Evolutionary conservation across 2,888 invertebrate species (phyloP).

Genomic region (Portevinia maculata): DNA sequence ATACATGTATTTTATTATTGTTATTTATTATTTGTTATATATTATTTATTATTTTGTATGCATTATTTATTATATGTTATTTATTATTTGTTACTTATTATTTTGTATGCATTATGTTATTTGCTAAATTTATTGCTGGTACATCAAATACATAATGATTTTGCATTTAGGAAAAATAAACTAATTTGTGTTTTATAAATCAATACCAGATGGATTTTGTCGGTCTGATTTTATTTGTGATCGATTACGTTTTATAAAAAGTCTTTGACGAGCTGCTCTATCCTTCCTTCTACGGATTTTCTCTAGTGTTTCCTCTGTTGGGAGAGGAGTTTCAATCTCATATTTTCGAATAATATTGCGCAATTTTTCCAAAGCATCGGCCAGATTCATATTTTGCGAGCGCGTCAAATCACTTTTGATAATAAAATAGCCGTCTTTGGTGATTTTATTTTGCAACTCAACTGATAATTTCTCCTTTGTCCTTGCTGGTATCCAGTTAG

Average conservation of each 20-base stretch:
- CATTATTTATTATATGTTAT: no score
- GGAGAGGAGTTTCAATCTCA: conserved; percentile 82
- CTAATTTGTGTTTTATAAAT: conserved; percentile 74
- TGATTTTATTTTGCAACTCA: conserved; percentile 87
- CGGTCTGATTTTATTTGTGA: conserved; percentile 86
- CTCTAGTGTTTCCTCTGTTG: conserved; percentile 86
- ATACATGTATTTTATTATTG: no score
- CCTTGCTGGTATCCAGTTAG: conserved; percentile 92
- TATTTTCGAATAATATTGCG: conserved; percentile 88
- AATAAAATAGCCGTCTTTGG: conserved; percentile 94
- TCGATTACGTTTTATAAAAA: conserved; percentile 87
- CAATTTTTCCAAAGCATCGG: conserved; percentile 95
- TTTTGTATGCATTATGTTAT: no score
- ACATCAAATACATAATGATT: background rate
- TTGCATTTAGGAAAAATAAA: background rate
- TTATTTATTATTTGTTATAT: no score
- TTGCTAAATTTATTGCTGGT: background rate
- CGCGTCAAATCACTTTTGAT: conserved; percentile 95
- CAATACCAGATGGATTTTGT: conserved; percentile 79
- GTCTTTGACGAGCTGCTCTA: conserved; percentile 87
- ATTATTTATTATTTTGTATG: no score
- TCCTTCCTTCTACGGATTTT: conserved; percentile 87
- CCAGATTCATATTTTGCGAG: conserved; percentile 95
- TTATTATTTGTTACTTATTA: no score
- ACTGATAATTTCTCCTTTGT: conserved; percentile 78